Conservation (phyloP, 1,140 invertebrate genomes). For the Mercenaria mercenaria region DNA sequence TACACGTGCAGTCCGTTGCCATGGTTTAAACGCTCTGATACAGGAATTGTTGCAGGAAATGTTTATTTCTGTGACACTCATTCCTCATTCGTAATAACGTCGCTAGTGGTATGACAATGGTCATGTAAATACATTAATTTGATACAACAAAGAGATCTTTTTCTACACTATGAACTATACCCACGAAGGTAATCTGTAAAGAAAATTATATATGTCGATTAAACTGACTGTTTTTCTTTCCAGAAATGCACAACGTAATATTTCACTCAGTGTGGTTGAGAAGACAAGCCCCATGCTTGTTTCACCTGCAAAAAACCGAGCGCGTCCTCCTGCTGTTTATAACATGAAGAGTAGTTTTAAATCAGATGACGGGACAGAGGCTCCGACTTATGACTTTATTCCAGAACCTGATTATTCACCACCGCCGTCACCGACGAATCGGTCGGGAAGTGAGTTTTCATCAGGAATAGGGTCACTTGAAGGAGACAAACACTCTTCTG, state of each 20-base stretch:
- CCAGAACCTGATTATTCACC: slow-evolving; percentile 65
- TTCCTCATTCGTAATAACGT: too few relatives aligned
- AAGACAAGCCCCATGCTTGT: slow-evolving; percentile 28
- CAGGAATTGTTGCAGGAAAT: too few relatives aligned
- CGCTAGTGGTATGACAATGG: too few relatives aligned
- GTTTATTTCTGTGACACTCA: too few relatives aligned
- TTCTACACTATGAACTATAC: too few relatives aligned
- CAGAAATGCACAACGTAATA: neutral
- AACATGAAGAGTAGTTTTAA: slow-evolving; percentile 34
- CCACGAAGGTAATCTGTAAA: too few relatives aligned
- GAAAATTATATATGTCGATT: too few relatives aligned
- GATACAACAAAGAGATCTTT: too few relatives aligned
- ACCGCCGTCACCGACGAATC: slow-evolving; percentile 3
- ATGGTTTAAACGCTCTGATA: too few relatives aligned
- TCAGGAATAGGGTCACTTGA: neutral
- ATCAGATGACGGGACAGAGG: neutral
- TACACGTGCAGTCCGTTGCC: too few relatives aligned
- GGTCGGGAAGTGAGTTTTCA: neutral
- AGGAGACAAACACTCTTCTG: slow-evolving; percentile 40
- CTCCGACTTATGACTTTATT: slow-evolving; percentile 42
- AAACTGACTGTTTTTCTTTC: too few relatives aligned
- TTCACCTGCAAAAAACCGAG: slow-evolving; percentile 29
- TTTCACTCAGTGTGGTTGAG: slow-evolving; percentile 49
- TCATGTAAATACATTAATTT: too few relatives aligned
- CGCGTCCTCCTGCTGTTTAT: slow-evolving; percentile 34